phyloP scores from a whole-genome alignment of 1,140 invertebrate genomes.

The Drosophila ambigua region DNA sequence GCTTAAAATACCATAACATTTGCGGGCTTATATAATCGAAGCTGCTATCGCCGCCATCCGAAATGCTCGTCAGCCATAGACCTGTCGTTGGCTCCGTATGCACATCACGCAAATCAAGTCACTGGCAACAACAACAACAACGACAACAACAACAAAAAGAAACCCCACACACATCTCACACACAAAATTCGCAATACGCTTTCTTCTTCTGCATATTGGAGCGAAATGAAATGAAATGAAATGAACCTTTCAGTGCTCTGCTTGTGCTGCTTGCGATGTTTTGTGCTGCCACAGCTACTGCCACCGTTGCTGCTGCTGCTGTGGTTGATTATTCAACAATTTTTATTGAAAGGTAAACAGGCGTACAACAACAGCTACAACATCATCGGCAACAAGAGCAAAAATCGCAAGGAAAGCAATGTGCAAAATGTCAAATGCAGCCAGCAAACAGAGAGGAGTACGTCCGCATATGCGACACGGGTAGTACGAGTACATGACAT shows the following conservation, averaged over 20 bases:
- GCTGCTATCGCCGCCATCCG: slow-evolving; percentile 40
- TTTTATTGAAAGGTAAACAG: slow-evolving; percentile 79
- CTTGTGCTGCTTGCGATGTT: too few relatives aligned
- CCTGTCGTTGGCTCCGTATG: slow-evolving; percentile 47
- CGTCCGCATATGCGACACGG: slow-evolving; percentile 10
- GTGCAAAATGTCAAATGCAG: slow-evolving; percentile 79
- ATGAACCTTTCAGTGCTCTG: slow-evolving; percentile 69
- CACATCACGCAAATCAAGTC: slow-evolving; percentile 80
- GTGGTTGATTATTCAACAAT: slow-evolving; percentile 74
- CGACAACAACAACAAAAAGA: slow-evolving; percentile 6
- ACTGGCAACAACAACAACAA: slow-evolving; percentile 8
- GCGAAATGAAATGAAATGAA: slow-evolving; percentile 48
- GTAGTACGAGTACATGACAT: slow-evolving; percentile 68
- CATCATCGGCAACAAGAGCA: slow-evolving; percentile 28
- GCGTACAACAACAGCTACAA: slow-evolving; percentile 58
- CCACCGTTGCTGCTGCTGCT: slow-evolving; percentile 5
- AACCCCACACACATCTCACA: not conserved
- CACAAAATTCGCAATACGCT: slow-evolving; percentile 72
- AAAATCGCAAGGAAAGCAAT: slow-evolving; percentile 73
- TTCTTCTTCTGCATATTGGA: slow-evolving; percentile 59
- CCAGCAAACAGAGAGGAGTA: slow-evolving; percentile 9
- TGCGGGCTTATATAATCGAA: slow-evolving; percentile 66
- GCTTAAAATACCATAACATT: slow-evolving; percentile 81
- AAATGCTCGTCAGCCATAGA: slow-evolving; percentile 35
- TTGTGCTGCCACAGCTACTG: too few relatives aligned